Percentiles rank a stretch among this genome's conserved stretches.
Conservation (phyloP, 1,140 invertebrate genomes). For the Drepana arcuata region DNA sequence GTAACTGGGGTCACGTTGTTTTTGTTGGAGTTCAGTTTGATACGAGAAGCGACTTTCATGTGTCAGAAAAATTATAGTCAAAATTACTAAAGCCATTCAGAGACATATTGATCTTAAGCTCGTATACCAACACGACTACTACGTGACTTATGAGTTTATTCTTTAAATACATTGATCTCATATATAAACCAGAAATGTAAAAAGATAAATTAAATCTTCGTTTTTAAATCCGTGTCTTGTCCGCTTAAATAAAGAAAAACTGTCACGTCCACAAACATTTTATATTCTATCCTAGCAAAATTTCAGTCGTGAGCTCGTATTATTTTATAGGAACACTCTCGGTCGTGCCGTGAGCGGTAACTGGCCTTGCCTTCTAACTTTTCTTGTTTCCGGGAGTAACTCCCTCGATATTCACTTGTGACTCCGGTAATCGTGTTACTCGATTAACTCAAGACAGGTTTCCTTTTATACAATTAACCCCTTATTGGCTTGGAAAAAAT, state of each 20-base stretch:
- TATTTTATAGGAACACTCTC: not conserved
- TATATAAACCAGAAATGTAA: too few species aligned
- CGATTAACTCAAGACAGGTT: conserved; percentile 47
- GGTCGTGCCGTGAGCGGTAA: conserved; percentile 6
- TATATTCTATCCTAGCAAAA: not conserved
- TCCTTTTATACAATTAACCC: conserved; percentile 51
- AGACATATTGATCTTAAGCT: too few species aligned
- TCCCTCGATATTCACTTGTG: conserved; percentile 40
- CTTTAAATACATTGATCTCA: not conserved
- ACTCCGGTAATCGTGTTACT: conserved; percentile 46
- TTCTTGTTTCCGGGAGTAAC: conserved; percentile 21
- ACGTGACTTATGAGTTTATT: not conserved
- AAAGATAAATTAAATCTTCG: too few species aligned
- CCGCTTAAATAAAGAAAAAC: not conserved
- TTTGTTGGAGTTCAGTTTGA: not conserved
- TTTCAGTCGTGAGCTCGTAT: not conserved
- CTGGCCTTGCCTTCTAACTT: conserved; percentile 22
- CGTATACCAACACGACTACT: not conserved
- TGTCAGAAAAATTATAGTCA: too few species aligned
- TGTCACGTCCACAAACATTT: not conserved
- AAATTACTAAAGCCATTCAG: too few species aligned
- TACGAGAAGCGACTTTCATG: not conserved
- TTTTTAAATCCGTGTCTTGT: too few species aligned
- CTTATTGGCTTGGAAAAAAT: conserved; percentile 48
- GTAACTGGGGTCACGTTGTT: not conserved